A percentile compares a stretch with the other conserved stretches of the same genome.
These are phyloP conservation scores for Acromyrmex heyeri DNA, from an alignment of 1,140 invertebrate species.

Conservation along the genomic window DNA sequence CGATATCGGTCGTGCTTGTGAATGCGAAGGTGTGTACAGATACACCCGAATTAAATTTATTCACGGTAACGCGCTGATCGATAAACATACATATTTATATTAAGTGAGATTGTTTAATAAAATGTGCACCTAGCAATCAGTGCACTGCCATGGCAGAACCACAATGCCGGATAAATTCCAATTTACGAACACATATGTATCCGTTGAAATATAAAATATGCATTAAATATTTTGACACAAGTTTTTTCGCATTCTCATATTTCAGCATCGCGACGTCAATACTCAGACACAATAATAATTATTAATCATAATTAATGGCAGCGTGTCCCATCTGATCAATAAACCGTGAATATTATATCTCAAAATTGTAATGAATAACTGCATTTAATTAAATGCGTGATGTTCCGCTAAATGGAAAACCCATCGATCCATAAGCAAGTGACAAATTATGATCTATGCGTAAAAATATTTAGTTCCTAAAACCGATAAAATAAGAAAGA, in stretches of 20 bases:
- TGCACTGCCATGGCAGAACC: not conserved
- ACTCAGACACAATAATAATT: not conserved
- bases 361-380: conserved; percentile 12
- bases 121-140: conserved; percentile 13
- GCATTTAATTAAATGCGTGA: conserved; percentile 15
- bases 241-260: conserved; percentile 2
- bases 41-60: conserved; percentile 31
- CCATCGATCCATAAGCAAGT: conserved; percentile 1
- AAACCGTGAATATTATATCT: conserved; percentile 19
- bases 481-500: not conserved
- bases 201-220: conserved; percentile 8
- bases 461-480: conserved; percentile 4
- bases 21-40: not conserved
- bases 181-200: not conserved
- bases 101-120: conserved; percentile 36
- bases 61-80: not conserved
- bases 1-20: not conserved
- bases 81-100: conserved; percentile 15
- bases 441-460: conserved; percentile 6
- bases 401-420: conserved; percentile 8
- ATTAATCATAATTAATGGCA: conserved; percentile 9
- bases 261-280: not conserved
- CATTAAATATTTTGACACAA: not conserved
- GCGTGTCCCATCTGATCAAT: not conserved
- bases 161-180: not conserved